Evolutionary conservation across 2,797 vertebrate genomes (phyloP), one percentile per base, ranked within the genome.

Genomic region (Ctenochaetus hawaiiensis): DNA sequence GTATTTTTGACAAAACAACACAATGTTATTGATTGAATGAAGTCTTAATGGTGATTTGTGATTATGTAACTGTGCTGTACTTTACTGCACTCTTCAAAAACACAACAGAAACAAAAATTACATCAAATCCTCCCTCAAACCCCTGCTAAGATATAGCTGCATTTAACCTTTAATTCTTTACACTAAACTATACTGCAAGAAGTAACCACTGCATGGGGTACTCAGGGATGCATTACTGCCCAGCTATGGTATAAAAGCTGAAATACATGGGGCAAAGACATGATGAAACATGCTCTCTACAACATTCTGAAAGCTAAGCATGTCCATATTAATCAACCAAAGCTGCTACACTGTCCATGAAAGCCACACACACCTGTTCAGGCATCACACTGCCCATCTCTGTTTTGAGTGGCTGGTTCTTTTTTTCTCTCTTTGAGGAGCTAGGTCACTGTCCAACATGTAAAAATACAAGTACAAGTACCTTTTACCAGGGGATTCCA

Each of bases 1-100:
- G 41, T 13, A 26, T 60, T 58, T 23, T 18, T 70, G 44, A 73
- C 23, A 20, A 61, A 52, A 45, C 11, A 70, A 23, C 53, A 17
- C 2, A 30, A 11, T 34, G 30, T 41, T 75, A 4, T 57, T 67
- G 44, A 10, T 14, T 30, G 1, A 45, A 71, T 17, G 23, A 65
- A 3, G 18, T 51, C 26, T 37, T 30, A 4, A 62, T 14, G 3
- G 3, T 48, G 16, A 48, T 48, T 66, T 4, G 18, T 56, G 13
- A 59, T 12, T 9, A 34, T 0, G 0, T 5, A 43, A n/a, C 16
- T 66, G 9, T 16, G 4, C 13, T 16, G 16, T 37, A 34, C 30
- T 34, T 56, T 18, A 56, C 5, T 51, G 6, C 57, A 39, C 8
- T 34, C 6, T 34, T 34, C 30, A 34, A 34, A 34, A 34, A 34